Evolutionary conservation across 2,888 invertebrate species (phyloP).

Genomic region (Sinopyrophorus schimmeli): DNA sequence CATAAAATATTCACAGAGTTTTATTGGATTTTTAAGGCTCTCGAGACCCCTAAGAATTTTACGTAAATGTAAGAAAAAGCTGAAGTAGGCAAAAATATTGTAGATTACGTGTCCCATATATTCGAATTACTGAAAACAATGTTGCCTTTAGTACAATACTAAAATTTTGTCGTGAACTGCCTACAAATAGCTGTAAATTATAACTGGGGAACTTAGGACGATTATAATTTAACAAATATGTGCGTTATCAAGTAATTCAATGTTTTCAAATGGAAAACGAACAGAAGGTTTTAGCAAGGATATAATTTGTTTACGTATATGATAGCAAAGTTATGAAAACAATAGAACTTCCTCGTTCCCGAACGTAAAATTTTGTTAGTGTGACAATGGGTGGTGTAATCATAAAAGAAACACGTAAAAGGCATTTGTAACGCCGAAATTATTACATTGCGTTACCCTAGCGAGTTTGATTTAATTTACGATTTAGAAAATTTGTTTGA

Average conservation of each 20-base stretch:
- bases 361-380: conserved; percentile 2
- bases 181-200: conserved; percentile 8
- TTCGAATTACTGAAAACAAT: conserved; percentile 4
- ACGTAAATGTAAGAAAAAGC: no score
- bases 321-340: conserved; percentile 2
- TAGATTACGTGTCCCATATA: no score
- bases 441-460: no score
- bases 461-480: no score
- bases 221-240: conserved; percentile 3
- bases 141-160: no score
- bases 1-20: no score
- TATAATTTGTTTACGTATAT: not conserved
- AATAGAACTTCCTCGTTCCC: conserved; percentile 7
- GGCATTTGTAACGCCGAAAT: not conserved
- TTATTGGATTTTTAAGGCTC: conserved; percentile 9
- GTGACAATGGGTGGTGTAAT: conserved; percentile 4
- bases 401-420: conserved; percentile 10
- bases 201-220: conserved; percentile 11
- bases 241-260: conserved; percentile 11
- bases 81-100: no score
- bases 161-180: conserved; percentile 10
- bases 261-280: conserved; percentile 5
- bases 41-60: no score
- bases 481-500: no score
- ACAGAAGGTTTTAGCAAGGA: conserved; percentile 3